These are phyloP conservation scores for Perccottus glenii DNA, from an alignment of 2,113 vertebrate species.

Conservation along the genomic window DNA sequence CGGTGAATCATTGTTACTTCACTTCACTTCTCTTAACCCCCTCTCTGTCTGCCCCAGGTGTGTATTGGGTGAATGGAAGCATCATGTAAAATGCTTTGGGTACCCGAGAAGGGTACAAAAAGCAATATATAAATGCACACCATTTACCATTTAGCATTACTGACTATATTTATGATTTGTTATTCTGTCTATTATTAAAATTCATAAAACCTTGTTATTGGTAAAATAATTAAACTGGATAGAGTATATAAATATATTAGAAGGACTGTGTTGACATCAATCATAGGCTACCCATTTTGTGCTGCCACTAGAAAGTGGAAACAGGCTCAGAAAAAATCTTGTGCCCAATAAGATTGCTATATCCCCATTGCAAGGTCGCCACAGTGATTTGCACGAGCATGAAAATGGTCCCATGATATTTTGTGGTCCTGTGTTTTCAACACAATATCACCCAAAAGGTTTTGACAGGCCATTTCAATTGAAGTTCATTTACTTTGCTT, in stretches of 20 bases:
- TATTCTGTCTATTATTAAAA: too few species aligned
- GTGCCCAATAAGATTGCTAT: constrained; percentile 36
- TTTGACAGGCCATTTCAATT: constrained; percentile 35
- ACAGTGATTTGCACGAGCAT: constrained; percentile 52
- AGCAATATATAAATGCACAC: too few species aligned
- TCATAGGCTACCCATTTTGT: constrained; percentile 26
- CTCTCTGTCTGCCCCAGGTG: too few species aligned
- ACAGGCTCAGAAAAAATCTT: constrained; percentile 35
- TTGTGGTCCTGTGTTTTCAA: constrained; percentile 43
- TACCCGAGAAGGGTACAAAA: too few species aligned
- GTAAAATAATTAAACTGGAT: too few species aligned
- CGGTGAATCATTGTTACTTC: too few species aligned
- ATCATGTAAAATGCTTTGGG: too few species aligned
- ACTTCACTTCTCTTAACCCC: too few species aligned
- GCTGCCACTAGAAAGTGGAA: constrained; percentile 14
- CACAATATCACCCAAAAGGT: constrained; percentile 28
- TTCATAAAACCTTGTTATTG: too few species aligned
- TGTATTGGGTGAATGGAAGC: too few species aligned
- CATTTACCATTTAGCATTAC: too few species aligned
- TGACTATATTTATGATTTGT: too few species aligned
- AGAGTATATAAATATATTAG: background rate
- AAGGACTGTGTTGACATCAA: constrained; percentile 13
- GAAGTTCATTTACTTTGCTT: constrained; percentile 33
- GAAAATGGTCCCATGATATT: constrained; percentile 44
- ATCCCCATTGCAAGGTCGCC: constrained; percentile 45